These are phyloP conservation scores for Hanleya hanleyi DNA, from an alignment of 2,888 invertebrate genomes.

Conservation along the genomic window DNA sequence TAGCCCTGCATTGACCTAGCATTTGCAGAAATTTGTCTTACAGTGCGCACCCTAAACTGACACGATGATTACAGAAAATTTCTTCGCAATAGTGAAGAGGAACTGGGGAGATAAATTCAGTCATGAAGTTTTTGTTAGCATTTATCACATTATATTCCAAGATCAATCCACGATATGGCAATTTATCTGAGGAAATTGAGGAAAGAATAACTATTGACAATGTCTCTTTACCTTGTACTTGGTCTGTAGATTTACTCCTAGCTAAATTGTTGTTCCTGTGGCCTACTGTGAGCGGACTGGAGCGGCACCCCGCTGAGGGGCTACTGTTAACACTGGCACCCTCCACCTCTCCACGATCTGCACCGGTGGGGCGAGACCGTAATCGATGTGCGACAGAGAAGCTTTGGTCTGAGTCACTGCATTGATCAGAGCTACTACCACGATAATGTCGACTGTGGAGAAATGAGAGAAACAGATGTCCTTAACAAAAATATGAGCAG, in stretches of 20 bases:
- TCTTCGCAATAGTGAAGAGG: too few species aligned
- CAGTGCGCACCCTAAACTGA: too few species aligned
- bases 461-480: not conserved
- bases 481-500: conserved; percentile 8
- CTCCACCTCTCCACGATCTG: conserved; percentile 45
- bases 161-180: too few species aligned
- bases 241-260: conserved; percentile 47
- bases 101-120: too few species aligned
- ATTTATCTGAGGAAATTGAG: too few species aligned
- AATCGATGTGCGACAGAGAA: conserved; percentile 36
- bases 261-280: conserved; percentile 20
- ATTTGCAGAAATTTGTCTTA: too few species aligned
- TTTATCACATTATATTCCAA: too few species aligned
- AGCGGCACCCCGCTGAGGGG: conserved; percentile 50
- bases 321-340: conserved; percentile 65
- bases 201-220: too few species aligned
- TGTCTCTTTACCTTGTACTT: conserved; percentile 44
- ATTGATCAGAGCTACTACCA: conserved; percentile 61
- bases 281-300: conserved; percentile 41
- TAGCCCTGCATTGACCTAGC: too few species aligned
- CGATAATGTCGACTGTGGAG: conserved; percentile 40
- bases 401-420: conserved; percentile 60
- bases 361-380: conserved; percentile 26
- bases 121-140: too few species aligned
- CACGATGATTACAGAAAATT: too few species aligned